Conservation (phyloP, 37 sponge, comb jelly and placozoan genomes). For the Eunapius fragilis region DNA sequence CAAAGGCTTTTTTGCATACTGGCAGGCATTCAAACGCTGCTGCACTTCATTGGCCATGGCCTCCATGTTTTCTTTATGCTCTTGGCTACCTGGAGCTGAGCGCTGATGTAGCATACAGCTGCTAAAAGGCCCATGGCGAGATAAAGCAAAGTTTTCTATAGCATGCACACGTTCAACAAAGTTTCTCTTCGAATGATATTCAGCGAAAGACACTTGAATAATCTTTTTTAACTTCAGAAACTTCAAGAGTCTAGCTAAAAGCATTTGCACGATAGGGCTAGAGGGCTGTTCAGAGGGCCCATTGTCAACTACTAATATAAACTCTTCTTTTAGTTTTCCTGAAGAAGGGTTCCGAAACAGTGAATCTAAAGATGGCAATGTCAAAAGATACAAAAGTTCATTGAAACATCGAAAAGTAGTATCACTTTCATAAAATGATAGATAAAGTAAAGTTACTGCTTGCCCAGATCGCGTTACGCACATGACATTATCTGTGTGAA, state of each 20-base stretch:
- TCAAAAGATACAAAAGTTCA: constrained; percentile 4
- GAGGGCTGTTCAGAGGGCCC: constrained; percentile 21
- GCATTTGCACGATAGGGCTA: constrained; percentile 25
- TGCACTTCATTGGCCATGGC: background rate
- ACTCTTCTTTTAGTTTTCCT: background rate
- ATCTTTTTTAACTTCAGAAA: constrained; percentile 2
- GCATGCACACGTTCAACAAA: constrained; percentile 10
- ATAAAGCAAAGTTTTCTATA: constrained; percentile 6
- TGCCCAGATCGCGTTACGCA: constrained; percentile 12
- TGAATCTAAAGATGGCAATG: constrained; percentile 12
- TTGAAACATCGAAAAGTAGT: constrained; percentile 4
- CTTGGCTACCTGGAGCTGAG: too few relatives aligned
- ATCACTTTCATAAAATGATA: constrained; percentile 22
- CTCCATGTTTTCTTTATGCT: constrained; percentile 23
- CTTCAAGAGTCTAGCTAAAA: constrained; percentile 2
- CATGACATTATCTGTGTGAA: background rate
- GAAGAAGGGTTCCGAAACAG: background rate
- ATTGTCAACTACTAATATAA: constrained; percentile 15
- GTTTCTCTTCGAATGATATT: constrained; percentile 17
- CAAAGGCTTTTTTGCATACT: constrained; percentile 10
- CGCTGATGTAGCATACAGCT: background rate
- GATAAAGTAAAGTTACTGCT: constrained; percentile 20
- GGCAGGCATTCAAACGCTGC: constrained; percentile 1
- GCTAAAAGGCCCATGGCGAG: background rate
- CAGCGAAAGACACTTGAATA: constrained; percentile 19